Evolutionary conservation across 2,888 invertebrate genomes (phyloP), one percentile per base, ranked within the genome.

Genomic region (Latrodectus hesperus): DNA sequence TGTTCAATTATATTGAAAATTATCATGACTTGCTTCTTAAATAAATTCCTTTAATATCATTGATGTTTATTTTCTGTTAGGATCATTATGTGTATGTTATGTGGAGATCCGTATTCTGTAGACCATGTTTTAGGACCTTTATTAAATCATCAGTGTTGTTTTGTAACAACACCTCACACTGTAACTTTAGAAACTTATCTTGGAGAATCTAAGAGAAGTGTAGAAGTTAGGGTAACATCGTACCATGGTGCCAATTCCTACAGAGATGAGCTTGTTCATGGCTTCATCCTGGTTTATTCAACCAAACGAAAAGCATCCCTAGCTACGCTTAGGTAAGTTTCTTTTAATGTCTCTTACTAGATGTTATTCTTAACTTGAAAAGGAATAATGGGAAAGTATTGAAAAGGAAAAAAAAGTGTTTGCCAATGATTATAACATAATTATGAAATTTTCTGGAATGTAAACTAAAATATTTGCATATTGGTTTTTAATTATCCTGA

Each of bases 21-120:
- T 38, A 38, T 38, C 38, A 38, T 38, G 6, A 38, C 38, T 38
- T 38, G 38, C 22, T 17, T 70, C 12, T 26, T 70, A 22, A 70
- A 12, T 11, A 60, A 60, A 60, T 49, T 49, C 12, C 38, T 16
- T 51, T 49, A 17, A 49, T 51, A 9, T 9, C 5, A 51, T 16
- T 11, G 49, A 10, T 22, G 14, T 38, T 76, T 55, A 52, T 38
- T 17, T 55, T 75, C 22, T 88, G 76, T 90, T 87, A 91, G 97
- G 91, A 96, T 98, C 92, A 96, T 96, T 92, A 96, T 99, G 94
- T 98, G 98, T 92, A 96, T 98, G 95, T 97, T 98, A 93, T 99
- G 99, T 93, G 98, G 98, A 79, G 98, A 99, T 93, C 96, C 97
- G 1, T 98, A 95, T 92, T 96, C 96, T 0, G 95, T 97, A 71